Evolutionary conservation across 2,888 invertebrate species (phyloP).

Genomic region (Corythucha ciliata): DNA sequence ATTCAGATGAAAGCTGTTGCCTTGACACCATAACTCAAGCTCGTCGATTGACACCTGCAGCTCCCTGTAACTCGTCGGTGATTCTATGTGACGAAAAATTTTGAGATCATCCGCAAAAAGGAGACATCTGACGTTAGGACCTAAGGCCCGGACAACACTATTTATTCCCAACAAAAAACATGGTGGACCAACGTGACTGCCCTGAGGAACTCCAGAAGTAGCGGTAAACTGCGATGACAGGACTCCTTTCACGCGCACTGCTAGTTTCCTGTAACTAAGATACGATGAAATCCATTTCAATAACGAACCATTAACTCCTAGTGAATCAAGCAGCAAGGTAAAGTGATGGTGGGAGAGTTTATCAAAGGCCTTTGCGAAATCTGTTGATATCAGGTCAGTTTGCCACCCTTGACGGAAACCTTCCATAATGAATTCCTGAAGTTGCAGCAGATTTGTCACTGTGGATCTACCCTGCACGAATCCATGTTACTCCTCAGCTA

Average conservation of each 20-base stretch:
- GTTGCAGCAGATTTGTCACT: conserved; percentile 1
- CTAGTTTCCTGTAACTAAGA: background rate
- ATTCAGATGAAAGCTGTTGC: too few relatives aligned
- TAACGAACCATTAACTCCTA: conserved; percentile 4
- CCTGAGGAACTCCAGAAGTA: conserved; percentile 4
- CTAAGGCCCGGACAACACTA: background rate
- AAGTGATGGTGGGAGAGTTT: conserved; percentile 3
- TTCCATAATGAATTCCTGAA: conserved; percentile 3
- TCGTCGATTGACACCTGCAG: too few relatives aligned
- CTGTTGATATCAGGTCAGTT: conserved; percentile 2
- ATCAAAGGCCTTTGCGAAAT: conserved; percentile 10
- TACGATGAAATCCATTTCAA: background rate
- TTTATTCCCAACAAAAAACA: conserved; percentile 2
- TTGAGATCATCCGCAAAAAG: too few relatives aligned
- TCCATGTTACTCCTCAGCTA: conserved; percentile 8
- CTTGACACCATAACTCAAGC: too few relatives aligned
- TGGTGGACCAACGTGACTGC: conserved; percentile 2
- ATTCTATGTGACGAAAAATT: too few relatives aligned
- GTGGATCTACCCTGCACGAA: conserved; percentile 8
- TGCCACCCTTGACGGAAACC: conserved; percentile 1
- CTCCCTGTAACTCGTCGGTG: too few relatives aligned
- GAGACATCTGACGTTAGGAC: too few relatives aligned
- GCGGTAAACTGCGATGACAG: background rate
- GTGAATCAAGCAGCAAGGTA: background rate
- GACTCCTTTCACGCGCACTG: background rate